Evolutionary conservation across 2,113 vertebrate species (phyloP), one percentile per base, ranked within the genome.

Genomic region (Alaudala cheleensis): DNA sequence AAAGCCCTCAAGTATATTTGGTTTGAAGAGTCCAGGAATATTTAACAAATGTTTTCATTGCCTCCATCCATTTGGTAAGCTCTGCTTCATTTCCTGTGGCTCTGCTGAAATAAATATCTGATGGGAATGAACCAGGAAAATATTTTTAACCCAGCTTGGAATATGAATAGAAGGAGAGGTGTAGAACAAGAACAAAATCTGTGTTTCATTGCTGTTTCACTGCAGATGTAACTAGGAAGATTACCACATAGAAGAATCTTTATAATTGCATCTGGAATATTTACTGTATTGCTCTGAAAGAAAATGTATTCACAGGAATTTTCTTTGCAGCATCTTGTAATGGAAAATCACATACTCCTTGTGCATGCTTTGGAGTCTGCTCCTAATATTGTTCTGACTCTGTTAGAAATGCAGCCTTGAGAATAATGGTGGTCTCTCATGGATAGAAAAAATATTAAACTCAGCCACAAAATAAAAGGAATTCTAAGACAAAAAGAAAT

Each of bases 41-140:
- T 81, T 92, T 84, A 81, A 39, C 9, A 86, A 90, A 51, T 90
- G 8, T 72, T 96, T 90, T 92, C 66, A 69, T 92, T 95, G 53
- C 82, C 49, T 94, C 61, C 57, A 82, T 95, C 87, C 28, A 9
- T 88, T 91, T 90, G 26, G 65, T 90, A 96, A 86, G 62, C 65
- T 80, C 49, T 28, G 37, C 56, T 93, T 95, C 90, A 96, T 96
- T 96, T 97, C 91, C 95, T 88, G 80, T 90, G 66, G 12, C 53
- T 90, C 72, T 71, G 31, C 45, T 86, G 72, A 81, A 90, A 82
- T 65, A 95, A 79, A 86, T 78, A 90, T 81, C 81, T 91, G 62
- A 93, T 92, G 57, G 82, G 73, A 88, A 94, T 51, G 45, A 86
- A 69, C 23, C 23, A 65, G 16, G 42, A 33, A 95, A 93, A 64